Percentiles rank a stretch among this genome's conserved stretches.
These are phyloP conservation scores for Antennarius maculatus DNA, from an alignment of 2,797 vertebrate genomes.

Conservation along the genomic window DNA sequence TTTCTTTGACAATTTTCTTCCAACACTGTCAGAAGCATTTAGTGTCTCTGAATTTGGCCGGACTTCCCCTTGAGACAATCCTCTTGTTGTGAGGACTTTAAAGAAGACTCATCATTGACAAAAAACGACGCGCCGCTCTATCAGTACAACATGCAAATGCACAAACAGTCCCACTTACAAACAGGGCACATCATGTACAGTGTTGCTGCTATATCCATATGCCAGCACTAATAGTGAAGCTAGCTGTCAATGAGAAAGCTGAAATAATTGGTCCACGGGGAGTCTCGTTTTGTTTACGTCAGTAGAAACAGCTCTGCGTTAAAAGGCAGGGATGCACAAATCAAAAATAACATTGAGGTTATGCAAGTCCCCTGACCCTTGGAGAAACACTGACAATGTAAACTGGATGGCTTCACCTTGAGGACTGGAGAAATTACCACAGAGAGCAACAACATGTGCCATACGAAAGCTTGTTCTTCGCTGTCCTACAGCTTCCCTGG, in stretches of 20 bases:
- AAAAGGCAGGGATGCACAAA: conserved; percentile 62
- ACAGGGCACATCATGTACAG: conserved; percentile 41
- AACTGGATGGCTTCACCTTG: conserved; percentile 42
- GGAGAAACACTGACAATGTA: conserved; percentile 26
- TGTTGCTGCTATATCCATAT: conserved; percentile 43
- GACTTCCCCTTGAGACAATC: conserved; percentile 49
- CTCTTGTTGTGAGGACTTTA: conserved; percentile 48
- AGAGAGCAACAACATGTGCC: no score
- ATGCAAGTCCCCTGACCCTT: conserved; percentile 48
- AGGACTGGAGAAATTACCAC: background rate
- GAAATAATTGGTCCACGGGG: conserved; percentile 77
- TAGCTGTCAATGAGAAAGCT: conserved; percentile 61
- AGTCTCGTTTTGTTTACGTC: conserved; percentile 67
- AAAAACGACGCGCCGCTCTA: conserved; percentile 19
- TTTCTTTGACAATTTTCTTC: conserved; percentile 44
- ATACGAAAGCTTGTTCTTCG: no score
- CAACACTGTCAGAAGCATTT: conserved; percentile 44
- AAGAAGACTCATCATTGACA: conserved; percentile 45
- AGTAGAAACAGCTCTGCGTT: conserved; percentile 67
- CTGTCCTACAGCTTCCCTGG: no score
- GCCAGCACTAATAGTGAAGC: conserved; percentile 50
- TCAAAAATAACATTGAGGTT: conserved; percentile 56
- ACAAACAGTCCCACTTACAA: conserved; percentile 5
- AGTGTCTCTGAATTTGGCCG: conserved; percentile 43
- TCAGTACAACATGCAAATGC: conserved; percentile 20